A percentile compares a stretch with the other conserved stretches of the same genome.
Conservation (phyloP, 2,797 vertebrate species). For the Hipposideros larvatus region DNA sequence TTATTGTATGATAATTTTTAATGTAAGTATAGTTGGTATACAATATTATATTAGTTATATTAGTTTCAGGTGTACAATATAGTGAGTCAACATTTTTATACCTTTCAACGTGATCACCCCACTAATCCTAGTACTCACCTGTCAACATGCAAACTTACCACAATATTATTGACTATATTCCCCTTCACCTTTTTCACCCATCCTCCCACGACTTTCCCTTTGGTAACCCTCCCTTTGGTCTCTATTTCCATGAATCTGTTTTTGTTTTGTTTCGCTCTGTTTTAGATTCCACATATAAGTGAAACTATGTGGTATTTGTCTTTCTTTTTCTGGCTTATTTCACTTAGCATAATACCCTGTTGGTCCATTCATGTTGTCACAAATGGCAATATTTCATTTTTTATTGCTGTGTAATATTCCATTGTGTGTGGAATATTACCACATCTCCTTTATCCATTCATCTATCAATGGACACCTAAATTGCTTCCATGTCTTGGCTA, state of each 20-base stretch:
- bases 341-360: not conserved
- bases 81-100: not conserved
- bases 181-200: not conserved
- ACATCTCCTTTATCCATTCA: no score
- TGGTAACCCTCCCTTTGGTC: not conserved
- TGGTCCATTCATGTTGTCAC: not conserved
- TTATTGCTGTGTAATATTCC: not conserved
- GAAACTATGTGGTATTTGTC: not conserved
- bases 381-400: not conserved
- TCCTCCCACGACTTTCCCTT: not conserved
- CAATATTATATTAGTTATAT: not conserved
- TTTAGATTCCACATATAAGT: no score
- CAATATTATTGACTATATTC: not conserved
- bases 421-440: no score
- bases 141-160: no score
- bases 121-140: not conserved
- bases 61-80: not conserved
- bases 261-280: not conserved
- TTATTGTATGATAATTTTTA: not conserved
- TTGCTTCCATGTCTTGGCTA: no score
- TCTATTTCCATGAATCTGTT: not conserved
- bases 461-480: no score
- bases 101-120: not conserved
- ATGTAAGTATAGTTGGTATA: not conserved
- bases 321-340: not conserved